phyloP scores from a whole-genome alignment of 1,140 invertebrate species.

The Holotrichia oblita region DNA sequence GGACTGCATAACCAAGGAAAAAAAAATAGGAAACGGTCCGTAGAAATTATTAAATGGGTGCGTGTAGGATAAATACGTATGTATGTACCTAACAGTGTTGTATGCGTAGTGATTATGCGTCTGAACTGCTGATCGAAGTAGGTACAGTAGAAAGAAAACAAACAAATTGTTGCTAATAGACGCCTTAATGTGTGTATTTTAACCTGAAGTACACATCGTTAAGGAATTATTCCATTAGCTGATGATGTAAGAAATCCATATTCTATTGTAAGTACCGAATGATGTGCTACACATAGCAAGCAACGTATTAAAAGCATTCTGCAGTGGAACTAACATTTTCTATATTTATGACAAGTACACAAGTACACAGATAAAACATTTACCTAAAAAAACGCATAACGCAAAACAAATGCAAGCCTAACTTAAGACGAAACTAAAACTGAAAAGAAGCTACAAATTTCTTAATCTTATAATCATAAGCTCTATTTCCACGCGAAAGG shows the following conservation, averaged over 20 bases:
- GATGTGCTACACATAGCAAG: not conserved
- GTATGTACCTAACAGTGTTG: not conserved
- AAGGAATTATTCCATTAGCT: slow-evolving; percentile 32
- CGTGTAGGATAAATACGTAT: slow-evolving; percentile 17
- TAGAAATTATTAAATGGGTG: slow-evolving; percentile 23
- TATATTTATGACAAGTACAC: no score
- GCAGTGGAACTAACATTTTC: no score
- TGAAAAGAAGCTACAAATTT: no score
- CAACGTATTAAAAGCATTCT: no score
- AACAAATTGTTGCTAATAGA: slow-evolving; percentile 4
- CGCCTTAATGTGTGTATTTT: slow-evolving; percentile 7
- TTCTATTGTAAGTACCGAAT: not conserved
- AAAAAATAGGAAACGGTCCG: slow-evolving; percentile 4
- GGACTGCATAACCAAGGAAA: not conserved
- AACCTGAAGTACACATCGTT: slow-evolving; percentile 31
- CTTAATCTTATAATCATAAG: no score
- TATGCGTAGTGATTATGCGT: slow-evolving; percentile 8
- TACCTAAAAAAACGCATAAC: no score
- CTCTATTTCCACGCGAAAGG: no score
- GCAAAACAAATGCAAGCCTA: no score
- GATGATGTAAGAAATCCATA: slow-evolving; percentile 18
- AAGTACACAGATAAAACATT: no score
- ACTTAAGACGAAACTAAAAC: no score
- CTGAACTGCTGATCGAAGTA: slow-evolving; percentile 21
- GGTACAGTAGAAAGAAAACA: not conserved